A percentile compares a stretch with the other conserved stretches of the same genome.
Evolutionary conservation across 2,113 vertebrate species (phyloP).

Genomic region (Nestor notabilis): DNA sequence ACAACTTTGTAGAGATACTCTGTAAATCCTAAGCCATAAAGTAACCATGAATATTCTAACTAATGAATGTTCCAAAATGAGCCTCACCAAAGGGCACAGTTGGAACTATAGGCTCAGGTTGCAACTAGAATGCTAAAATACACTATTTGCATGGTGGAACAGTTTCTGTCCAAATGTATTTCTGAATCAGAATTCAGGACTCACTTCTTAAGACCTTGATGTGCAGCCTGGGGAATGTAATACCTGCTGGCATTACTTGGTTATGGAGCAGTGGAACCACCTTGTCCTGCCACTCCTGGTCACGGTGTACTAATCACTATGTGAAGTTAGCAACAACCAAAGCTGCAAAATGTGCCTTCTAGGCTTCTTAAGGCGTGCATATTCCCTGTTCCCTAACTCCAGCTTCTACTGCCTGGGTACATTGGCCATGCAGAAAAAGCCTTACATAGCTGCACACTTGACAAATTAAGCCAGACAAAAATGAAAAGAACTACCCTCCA

Average conservation of each 20-base stretch:
- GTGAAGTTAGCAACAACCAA: background rate
- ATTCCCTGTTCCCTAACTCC: background rate
- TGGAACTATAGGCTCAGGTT: background rate
- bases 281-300: background rate
- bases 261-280: background rate
- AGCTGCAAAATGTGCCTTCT: background rate
- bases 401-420: fast-evolving
- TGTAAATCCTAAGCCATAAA: background rate
- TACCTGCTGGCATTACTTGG: background rate
- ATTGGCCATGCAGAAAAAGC: background rate
- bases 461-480: background rate
- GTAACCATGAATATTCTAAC: background rate
- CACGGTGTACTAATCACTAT: background rate
- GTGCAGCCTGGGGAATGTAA: background rate
- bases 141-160: background rate
- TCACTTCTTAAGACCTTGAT: background rate
- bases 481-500: background rate
- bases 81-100: background rate
- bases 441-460: background rate
- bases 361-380: background rate
- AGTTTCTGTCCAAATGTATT: background rate
- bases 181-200: background rate
- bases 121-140: background rate
- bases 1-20: background rate
- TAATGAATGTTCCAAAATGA: background rate